Evolutionary conservation across 2,888 invertebrate species (phyloP), one percentile per base, ranked within the genome.

Genomic region (Scotopteryx bipunctaria): DNA sequence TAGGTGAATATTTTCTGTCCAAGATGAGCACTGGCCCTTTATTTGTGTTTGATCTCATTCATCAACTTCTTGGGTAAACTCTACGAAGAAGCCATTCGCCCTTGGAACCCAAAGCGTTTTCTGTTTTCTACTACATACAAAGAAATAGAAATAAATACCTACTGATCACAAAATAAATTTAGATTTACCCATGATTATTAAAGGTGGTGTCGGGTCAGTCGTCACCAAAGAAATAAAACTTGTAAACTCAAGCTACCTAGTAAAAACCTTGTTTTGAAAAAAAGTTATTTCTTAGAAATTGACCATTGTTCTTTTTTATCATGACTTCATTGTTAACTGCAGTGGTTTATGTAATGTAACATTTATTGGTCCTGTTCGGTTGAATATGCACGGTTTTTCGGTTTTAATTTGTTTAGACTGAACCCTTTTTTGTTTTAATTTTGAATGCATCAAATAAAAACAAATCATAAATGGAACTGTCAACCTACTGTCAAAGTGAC

Each of bases 281-380:
- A 46, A 36, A 21, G 27, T 21, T 15, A 21, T 16, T 48, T 48
- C 47, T 25, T n/a, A 37, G 59, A 60, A 60, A 57, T 5, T 13
- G 13, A n/a, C 50, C 47, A 55, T 60, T 60, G 59, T 60, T 60
- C 48, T 50, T 48, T 42, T 38, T 14, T 51, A 44, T 27, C 29
- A 11, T 19, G 13, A 35, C 15, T 42, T 41, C 41, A 35, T 48
- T 48, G 41, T 42, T 42, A 14, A 11, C 17, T 25, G 37, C 4
- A 23, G 5, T 3, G 25, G 25, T 14, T 33, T 40, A 47, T 17
- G 47, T 47, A 40, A 47, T 41, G 9, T 31, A 31, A 32, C 38
- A 32, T 32, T 36, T 19, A 32, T 32, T 21, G 23, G n/a, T 11
- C 25, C 9, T 11, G 33, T 25, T 47, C 8, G 4, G 6, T 36